Percentiles rank a stretch among this genome's conserved stretches.
These are phyloP conservation scores for Cancer borealis DNA, from an alignment of 2,888 invertebrate genomes.

Conservation along the genomic window DNA sequence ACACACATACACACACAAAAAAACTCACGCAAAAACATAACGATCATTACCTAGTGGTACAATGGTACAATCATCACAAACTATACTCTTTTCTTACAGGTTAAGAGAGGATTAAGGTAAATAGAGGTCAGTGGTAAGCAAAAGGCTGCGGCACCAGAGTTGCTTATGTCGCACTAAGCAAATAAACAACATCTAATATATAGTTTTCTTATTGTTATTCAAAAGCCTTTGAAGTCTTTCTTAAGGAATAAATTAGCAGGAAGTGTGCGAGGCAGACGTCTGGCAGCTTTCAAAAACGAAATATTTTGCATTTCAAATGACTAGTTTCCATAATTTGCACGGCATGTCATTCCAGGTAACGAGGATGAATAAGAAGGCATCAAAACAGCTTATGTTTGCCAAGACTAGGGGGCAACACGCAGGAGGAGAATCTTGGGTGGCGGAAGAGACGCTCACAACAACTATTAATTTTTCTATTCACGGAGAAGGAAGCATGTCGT, in stretches of 20 bases:
- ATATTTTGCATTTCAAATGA: not conserved
- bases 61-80: not conserved
- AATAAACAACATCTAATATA: not conserved
- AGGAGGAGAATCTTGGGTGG: not conserved
- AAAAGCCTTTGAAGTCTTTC: not conserved
- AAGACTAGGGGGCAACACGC: not conserved
- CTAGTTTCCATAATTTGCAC: not conserved
- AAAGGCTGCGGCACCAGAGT: too few species aligned
- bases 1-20: slow-evolving; percentile 22
- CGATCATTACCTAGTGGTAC: not conserved
- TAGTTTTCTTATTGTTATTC: not conserved
- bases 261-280: not conserved
- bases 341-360: not conserved
- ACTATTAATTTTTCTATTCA: not conserved
- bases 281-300: not conserved
- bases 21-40: not conserved
- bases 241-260: not conserved
- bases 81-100: not conserved
- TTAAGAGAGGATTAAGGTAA: not conserved
- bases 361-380: not conserved
- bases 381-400: not conserved
- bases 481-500: too few species aligned
- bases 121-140: not conserved
- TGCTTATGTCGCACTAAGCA: not conserved
- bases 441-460: not conserved